Percentiles rank a stretch among this genome's conserved stretches.
These are phyloP conservation scores for Eulemur rubriventer DNA, from an alignment of 2,797 vertebrate species.

Conservation along the genomic window DNA sequence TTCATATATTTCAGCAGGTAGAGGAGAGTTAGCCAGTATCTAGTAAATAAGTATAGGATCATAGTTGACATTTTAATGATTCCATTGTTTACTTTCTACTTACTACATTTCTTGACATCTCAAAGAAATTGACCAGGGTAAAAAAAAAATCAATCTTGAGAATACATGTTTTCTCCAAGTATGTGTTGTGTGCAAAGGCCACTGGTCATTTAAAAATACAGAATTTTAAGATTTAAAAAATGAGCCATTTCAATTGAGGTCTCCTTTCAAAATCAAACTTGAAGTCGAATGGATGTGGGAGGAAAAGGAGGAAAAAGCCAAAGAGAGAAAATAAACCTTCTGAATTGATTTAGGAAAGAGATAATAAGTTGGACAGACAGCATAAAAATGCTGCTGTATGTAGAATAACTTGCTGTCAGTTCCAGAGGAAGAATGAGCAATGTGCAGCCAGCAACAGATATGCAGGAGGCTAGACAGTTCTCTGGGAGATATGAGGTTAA, in stretches of 20 bases:
- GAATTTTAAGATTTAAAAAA: neutral
- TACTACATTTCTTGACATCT: neutral
- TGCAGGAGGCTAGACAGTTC: neutral
- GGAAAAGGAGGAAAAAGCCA: neutral
- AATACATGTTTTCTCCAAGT: neutral
- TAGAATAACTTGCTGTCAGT: neutral
- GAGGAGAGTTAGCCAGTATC: neutral
- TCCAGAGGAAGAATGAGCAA: neutral
- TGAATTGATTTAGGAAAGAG: conserved; percentile 46
- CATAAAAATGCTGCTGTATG: neutral
- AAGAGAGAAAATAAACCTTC: neutral
- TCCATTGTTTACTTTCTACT: neutral
- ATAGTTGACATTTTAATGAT: neutral
- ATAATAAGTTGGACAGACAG: conserved; percentile 4
- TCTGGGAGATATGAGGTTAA: conserved; percentile 44
- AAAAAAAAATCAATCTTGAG: neutral
- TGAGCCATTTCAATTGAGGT: neutral
- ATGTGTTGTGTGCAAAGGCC: neutral
- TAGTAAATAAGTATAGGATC: neutral
- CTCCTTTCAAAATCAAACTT: neutral
- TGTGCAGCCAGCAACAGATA: neutral
- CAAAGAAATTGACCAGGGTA: neutral
- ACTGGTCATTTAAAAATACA: neutral
- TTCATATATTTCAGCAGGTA: neutral
- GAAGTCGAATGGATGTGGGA: neutral